These are phyloP conservation scores for Philotrypesis tridentata DNA, from an alignment of 1,140 invertebrate species.

Conservation along the genomic window DNA sequence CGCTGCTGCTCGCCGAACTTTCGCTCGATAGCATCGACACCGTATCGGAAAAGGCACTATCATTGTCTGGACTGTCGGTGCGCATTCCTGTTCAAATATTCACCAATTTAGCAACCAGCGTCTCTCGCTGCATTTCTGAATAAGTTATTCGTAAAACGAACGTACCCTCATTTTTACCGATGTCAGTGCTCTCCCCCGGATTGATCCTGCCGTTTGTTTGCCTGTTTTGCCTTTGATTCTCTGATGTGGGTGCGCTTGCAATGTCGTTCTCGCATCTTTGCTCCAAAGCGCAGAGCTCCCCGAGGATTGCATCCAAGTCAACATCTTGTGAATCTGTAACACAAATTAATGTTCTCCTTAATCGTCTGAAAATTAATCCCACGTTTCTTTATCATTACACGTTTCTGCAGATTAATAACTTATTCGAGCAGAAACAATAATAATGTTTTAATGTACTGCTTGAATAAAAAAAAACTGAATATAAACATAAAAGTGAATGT, in stretches of 20 bases:
- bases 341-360: constrained; percentile 32
- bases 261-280: constrained; percentile 84
- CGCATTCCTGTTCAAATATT: constrained; percentile 72
- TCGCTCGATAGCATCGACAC: constrained; percentile 93
- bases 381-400: too few relatives aligned
- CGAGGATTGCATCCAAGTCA: constrained; percentile 95
- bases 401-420: too few relatives aligned
- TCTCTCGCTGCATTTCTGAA: too few relatives aligned
- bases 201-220: constrained; percentile 66
- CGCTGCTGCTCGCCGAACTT: constrained; percentile 89
- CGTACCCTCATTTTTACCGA: constrained; percentile 68
- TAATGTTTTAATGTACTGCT: too few relatives aligned
- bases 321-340: constrained; percentile 92
- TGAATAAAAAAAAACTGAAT: too few relatives aligned
- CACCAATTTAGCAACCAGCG: too few relatives aligned
- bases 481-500: too few relatives aligned
- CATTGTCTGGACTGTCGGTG: constrained; percentile 95
- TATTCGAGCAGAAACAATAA: too few relatives aligned
- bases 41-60: constrained; percentile 97
- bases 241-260: constrained; percentile 69
- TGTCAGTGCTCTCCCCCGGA: constrained; percentile 63
- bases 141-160: too few relatives aligned
- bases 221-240: constrained; percentile 68
- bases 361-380: too few relatives aligned
- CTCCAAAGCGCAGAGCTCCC: constrained; percentile 93